Base-by-base conservation (phyloP, 2,888 invertebrate species). In the Philhelius pedissequus region DNA sequence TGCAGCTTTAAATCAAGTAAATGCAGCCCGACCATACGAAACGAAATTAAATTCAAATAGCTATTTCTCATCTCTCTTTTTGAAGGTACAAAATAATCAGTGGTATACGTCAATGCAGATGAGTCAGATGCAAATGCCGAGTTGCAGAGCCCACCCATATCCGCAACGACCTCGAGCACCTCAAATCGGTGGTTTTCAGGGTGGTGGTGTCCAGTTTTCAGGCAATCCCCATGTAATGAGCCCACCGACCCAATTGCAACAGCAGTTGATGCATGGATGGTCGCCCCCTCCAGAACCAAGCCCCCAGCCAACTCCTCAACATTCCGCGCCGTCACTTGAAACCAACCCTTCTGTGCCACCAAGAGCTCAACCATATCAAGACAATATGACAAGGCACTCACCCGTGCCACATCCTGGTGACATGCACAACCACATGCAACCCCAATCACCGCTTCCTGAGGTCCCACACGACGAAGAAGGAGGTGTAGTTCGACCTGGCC, bases 261-360 rank as follows among this genome's bases (percentile, higher is more conserved):
- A 94, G 87, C 91, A 91, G 74, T 93, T 96, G 90, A 96, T 97
- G 95, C 96, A 96, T 96, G 89, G 95, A 97, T 87, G 97, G 89
- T 96, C 97, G 88, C 97, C 97, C 87, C 96, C 96, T 56, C 96
- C 95, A 74, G 94, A 95, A 86, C 93, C 96, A 81, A 96, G 96
- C 87, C 96, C 96, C 4, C 96, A 96, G 90, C 96, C 96, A 52
- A 95, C 95, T 88, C 95, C 95, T 58, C 95, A 96, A 0, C 92
- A 94, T 27, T 93, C 95, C 86, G 93, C 94, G 88, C 93, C 93
- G 83, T 92, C 94, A 87, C 92, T 95, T 87, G 93, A 95, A 90
- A 94, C 94, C 90, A 93, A 95, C 89, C 94, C 95, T 90, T 93
- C 92, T 78, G 93, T 89, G 86, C 93, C 91, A 86, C 93, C 93